Percentiles rank a stretch among this genome's conserved stretches.
phyloP scores from a whole-genome alignment of 2,888 invertebrate species.

The Hypena proboscidalis region DNA sequence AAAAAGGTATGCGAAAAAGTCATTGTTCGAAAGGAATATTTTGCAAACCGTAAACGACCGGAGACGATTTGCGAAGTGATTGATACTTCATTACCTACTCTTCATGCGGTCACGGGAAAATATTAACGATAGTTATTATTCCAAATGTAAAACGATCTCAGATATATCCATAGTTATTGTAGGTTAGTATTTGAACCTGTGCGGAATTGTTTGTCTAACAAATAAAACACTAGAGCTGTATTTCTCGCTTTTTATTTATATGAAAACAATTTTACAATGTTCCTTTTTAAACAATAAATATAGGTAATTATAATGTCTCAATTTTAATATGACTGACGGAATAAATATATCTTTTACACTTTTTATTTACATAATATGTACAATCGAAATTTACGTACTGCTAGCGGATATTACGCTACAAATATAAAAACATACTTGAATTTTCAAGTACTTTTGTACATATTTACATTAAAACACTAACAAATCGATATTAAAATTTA shows the following conservation, averaged over 20 bases:
- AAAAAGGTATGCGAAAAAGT: too few relatives aligned
- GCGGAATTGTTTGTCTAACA: too few relatives aligned
- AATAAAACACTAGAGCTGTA: constrained; percentile 25
- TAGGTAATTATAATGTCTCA: constrained; percentile 67
- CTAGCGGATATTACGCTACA: constrained; percentile 60
- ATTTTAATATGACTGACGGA: constrained; percentile 74
- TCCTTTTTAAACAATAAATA: constrained; percentile 79
- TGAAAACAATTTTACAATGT: constrained; percentile 82
- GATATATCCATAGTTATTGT: too few relatives aligned
- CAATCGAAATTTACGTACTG: constrained; percentile 55
- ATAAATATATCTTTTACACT: constrained; percentile 75
- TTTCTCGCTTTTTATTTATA: constrained; percentile 72
- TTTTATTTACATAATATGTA: constrained; percentile 79
- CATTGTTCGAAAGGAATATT: too few relatives aligned
- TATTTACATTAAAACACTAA: constrained; percentile 65
- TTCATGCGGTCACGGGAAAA: too few relatives aligned
- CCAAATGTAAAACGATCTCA: too few relatives aligned
- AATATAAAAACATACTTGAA: constrained; percentile 68
- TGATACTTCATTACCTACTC: too few relatives aligned
- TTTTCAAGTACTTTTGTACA: constrained; percentile 67
- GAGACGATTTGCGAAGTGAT: too few relatives aligned
- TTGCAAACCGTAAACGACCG: too few relatives aligned
- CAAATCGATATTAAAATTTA: constrained; percentile 24
- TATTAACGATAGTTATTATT: too few relatives aligned
- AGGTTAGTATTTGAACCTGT: too few relatives aligned